Evolutionary conservation across 2,797 vertebrate genomes (phyloP).

Genomic region (Choloepus didactylus): DNA sequence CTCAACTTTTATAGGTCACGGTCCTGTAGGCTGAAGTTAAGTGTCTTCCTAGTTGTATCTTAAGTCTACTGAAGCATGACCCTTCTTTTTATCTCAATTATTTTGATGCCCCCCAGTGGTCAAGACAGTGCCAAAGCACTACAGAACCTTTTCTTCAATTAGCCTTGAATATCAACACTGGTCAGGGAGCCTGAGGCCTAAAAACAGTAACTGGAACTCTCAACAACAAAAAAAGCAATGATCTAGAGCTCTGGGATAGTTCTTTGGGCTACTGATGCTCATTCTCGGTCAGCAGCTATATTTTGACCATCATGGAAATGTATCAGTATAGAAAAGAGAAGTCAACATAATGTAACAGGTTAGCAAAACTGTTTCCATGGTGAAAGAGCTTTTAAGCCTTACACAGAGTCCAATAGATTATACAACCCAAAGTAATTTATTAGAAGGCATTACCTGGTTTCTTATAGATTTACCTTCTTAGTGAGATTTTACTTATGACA

Average conservation of each 20-base stretch:
- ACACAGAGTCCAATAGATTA: conserved; percentile 16
- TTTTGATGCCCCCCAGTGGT: conserved; percentile 88
- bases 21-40: conserved; percentile 69
- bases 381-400: conserved; percentile 49
- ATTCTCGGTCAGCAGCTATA: neutral
- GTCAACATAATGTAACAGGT: neutral
- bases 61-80: conserved; percentile 77
- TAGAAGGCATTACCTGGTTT: conserved; percentile 44
- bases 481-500: conserved; percentile 41
- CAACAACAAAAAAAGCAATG: neutral
- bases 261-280: neutral
- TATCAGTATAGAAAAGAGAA: neutral
- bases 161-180: conserved; percentile 7
- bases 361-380: conserved; percentile 5
- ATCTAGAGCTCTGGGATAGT: neutral
- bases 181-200: neutral
- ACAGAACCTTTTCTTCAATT: conserved; percentile 13
- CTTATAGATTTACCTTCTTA: conserved; percentile 18
- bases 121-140: conserved; percentile 80
- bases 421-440: conserved; percentile 14
- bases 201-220: neutral
- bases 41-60: conserved; percentile 79
- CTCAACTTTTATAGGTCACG: neutral
- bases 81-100: conserved; percentile 84
- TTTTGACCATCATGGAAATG: conserved; percentile 12